Conservation (phyloP, 2,888 invertebrate species). For the Seira musarum region DNA sequence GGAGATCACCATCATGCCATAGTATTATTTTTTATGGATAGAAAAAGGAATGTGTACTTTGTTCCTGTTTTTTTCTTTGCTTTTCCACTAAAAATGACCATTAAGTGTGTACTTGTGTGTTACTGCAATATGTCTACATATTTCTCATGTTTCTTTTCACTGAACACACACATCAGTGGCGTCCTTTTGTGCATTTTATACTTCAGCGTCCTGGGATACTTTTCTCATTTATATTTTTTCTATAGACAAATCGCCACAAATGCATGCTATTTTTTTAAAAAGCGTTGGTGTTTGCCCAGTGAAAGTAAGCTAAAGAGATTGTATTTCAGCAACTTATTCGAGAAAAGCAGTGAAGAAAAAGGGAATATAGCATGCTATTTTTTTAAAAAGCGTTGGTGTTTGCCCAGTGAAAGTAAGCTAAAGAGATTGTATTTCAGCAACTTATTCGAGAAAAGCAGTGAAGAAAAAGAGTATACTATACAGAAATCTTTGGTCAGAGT, state of each 20-base stretch:
- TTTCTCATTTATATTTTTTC: not conserved
- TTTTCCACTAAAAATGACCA: conserved; percentile 24
- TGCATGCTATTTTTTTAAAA: no score
- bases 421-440: no score
- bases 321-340: no score
- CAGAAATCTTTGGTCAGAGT: no score
- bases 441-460: no score
- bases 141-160: conserved; percentile 30
- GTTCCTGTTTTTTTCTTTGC: not conserved
- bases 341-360: no score
- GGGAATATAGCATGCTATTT: no score
- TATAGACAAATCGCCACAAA: conserved; percentile 3
- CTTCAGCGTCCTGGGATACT: conserved; percentile 8
- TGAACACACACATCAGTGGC: conserved; percentile 25
- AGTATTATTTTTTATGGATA: not conserved
- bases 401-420: no score
- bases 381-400: no score
- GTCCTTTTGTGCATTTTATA: conserved; percentile 32
- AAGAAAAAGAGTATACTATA: no score
- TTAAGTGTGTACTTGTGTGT: conserved; percentile 20
- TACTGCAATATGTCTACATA: conserved; percentile 25
- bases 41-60: not conserved
- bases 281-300: not conserved
- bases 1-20: not conserved
- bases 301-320: not conserved